Conservation (phyloP, 2,888 invertebrate genomes). For the Acanthoscelides obtectus region DNA sequence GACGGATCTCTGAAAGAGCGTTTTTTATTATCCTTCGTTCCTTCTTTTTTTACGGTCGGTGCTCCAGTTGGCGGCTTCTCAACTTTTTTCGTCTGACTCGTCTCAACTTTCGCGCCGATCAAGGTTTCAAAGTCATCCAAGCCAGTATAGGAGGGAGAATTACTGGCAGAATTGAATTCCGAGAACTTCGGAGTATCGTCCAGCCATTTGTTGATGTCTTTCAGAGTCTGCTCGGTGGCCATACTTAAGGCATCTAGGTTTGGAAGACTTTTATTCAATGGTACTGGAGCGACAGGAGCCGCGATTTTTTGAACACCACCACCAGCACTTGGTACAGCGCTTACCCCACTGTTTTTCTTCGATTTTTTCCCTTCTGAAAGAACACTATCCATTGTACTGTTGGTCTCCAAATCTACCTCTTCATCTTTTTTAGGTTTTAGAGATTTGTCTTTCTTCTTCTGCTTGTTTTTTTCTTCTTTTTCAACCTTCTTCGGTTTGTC, state of each 20-base stretch:
- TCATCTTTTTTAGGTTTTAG: constrained; percentile 22
- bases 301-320: constrained; percentile 16
- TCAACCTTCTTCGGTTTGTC: constrained; percentile 33
- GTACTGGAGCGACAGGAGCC: constrained; percentile 21
- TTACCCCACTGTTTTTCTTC: constrained; percentile 21
- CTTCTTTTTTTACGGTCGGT: constrained; percentile 39
- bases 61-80: constrained; percentile 33
- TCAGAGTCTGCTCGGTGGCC: constrained; percentile 71
- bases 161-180: constrained; percentile 72
- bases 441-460: constrained; percentile 23
- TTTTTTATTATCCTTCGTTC: constrained; percentile 49
- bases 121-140: constrained; percentile 57
- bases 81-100: constrained; percentile 45
- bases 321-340: constrained; percentile 4
- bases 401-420: constrained; percentile 31
- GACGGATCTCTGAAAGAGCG: constrained; percentile 46
- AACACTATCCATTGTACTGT: constrained; percentile 35
- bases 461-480: constrained; percentile 27
- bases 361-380: constrained; percentile 30
- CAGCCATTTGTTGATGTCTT: constrained; percentile 86
- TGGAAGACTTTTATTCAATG: constrained; percentile 40
- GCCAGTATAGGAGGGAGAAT: constrained; percentile 59
- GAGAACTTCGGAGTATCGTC: constrained; percentile 77
- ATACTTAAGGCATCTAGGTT: constrained; percentile 59
- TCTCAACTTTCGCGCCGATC: constrained; percentile 12